phyloP scores from a whole-genome alignment of 1,140 invertebrate genomes.

The Penaeus japonicus region DNA sequence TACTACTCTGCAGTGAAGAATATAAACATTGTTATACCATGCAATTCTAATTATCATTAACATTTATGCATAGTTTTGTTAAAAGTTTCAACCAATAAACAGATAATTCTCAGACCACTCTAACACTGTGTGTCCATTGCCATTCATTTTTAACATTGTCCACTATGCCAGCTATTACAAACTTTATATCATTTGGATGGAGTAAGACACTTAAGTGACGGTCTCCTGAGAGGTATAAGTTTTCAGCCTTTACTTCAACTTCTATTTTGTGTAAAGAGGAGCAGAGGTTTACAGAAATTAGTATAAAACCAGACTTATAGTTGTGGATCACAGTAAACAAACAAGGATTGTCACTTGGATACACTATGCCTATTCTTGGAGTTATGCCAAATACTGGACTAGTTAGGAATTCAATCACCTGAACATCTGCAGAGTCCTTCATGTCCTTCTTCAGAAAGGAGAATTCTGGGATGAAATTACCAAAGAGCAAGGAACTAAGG shows the following conservation, averaged over 20 bases:
- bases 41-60: too few species aligned
- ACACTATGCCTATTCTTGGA: constrained; percentile 27
- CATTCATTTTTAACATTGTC: constrained; percentile 41
- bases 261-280: constrained; percentile 14
- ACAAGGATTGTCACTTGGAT: constrained; percentile 35
- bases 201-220: not conserved
- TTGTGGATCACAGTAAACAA: constrained; percentile 38
- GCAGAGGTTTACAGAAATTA: constrained; percentile 45
- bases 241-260: constrained; percentile 27
- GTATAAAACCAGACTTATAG: constrained; percentile 35
- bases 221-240: constrained; percentile 34
- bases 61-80: too few species aligned
- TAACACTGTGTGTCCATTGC: constrained; percentile 36
- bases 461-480: constrained; percentile 38
- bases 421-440: not conserved
- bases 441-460: constrained; percentile 11
- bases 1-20: too few species aligned
- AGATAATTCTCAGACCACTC: not conserved
- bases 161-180: constrained; percentile 29
- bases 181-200: constrained; percentile 33
- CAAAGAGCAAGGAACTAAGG: constrained; percentile 24
- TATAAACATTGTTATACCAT: too few species aligned
- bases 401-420: constrained; percentile 26
- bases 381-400: constrained; percentile 15
- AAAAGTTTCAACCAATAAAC: too few species aligned